These are phyloP conservation scores for Zaprionus davidi DNA, from an alignment of 1,140 invertebrate genomes.

Conservation along the genomic window DNA sequence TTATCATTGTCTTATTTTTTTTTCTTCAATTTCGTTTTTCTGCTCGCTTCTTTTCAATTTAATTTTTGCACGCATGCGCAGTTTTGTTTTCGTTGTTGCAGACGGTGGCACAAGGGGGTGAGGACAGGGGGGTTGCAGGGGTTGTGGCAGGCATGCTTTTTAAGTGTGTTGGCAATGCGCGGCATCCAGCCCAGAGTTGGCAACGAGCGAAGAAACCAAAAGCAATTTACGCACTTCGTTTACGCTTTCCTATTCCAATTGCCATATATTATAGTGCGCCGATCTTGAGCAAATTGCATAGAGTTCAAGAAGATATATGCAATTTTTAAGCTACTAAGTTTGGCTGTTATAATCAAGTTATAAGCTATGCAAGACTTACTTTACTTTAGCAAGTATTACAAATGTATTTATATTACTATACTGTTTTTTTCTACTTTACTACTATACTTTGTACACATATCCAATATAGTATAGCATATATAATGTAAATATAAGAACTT, in stretches of 20 bases:
- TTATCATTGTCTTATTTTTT: background rate
- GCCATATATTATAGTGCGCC: background rate
- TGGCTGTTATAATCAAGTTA: background rate
- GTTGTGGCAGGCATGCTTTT: background rate
- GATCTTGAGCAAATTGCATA: background rate
- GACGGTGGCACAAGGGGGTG: too few relatives aligned
- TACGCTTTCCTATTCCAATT: background rate
- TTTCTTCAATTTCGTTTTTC: slow-evolving; percentile 1
- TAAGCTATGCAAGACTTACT: background rate
- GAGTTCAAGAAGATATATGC: background rate
- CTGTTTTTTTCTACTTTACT: too few relatives aligned
- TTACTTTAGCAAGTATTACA: too few relatives aligned
- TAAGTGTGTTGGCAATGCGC: background rate
- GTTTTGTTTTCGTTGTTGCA: background rate
- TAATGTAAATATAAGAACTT: too few relatives aligned
- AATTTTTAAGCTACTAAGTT: background rate
- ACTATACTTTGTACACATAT: too few relatives aligned
- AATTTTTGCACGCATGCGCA: slow-evolving; percentile 35
- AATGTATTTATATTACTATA: too few relatives aligned
- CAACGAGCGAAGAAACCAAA: background rate
- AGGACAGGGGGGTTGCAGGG: background rate
- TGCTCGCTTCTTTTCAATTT: slow-evolving; percentile 10
- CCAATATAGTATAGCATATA: too few relatives aligned
- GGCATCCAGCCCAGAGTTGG: background rate
- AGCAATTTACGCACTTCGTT: background rate